A percentile compares a stretch with the other conserved stretches of the same genome.
phyloP scores from a whole-genome alignment of 2,113 vertebrate genomes.

The Proteles cristata region DNA sequence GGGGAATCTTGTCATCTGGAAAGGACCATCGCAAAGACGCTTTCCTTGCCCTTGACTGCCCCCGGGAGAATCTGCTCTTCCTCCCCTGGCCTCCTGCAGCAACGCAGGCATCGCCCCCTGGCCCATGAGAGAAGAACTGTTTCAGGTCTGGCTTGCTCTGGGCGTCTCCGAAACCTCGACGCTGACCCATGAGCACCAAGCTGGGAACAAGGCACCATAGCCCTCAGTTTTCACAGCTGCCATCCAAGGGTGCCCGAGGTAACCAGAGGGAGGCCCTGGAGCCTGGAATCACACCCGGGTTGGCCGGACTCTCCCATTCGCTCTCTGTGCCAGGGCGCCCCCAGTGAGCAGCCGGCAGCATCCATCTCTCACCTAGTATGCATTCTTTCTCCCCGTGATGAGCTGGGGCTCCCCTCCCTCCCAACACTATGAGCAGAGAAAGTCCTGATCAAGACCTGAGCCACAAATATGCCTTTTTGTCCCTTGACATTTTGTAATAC shows the following conservation, averaged over 20 bases:
- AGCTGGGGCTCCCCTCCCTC: not conserved
- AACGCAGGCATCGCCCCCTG: too few species aligned
- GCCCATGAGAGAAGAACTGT: not conserved
- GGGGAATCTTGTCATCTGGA: not conserved
- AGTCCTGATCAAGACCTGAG: not conserved
- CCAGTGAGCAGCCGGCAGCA: accelerated
- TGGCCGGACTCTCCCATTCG: not conserved
- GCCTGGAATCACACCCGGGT: not conserved
- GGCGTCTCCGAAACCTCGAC: not conserved
- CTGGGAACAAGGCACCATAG: not conserved
- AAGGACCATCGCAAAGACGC: not conserved
- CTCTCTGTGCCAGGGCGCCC: too few species aligned
- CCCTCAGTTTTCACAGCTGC: not conserved
- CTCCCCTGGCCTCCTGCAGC: not conserved
- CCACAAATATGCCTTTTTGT: not conserved
- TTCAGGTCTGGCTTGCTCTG: not conserved
- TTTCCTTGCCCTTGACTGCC: not conserved
- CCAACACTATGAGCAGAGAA: not conserved
- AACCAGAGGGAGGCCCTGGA: not conserved
- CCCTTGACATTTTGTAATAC: not conserved
- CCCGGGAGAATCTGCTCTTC: not conserved
- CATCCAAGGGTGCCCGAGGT: not conserved
- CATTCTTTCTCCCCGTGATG: not conserved
- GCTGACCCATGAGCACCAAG: not conserved
- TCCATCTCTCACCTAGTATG: not conserved